phyloP scores from a whole-genome alignment of 2,888 invertebrate species.

The Rhamphomyia laevipes region DNA sequence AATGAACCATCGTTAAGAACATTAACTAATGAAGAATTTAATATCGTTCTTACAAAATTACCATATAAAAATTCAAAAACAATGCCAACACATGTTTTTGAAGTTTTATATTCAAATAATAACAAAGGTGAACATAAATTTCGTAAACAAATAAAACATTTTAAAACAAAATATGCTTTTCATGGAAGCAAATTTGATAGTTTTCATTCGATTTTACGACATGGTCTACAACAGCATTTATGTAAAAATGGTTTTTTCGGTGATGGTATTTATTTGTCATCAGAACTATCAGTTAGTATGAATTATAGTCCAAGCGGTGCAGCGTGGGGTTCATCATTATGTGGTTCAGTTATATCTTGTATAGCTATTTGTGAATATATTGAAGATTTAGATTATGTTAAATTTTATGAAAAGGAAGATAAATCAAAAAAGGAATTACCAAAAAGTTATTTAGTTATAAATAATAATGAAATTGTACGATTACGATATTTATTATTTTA shows the following conservation, averaged over 20 bases:
- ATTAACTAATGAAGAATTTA: constrained; percentile 43
- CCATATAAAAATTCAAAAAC: constrained; percentile 38
- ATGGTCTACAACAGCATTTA: constrained; percentile 63
- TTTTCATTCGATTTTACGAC: constrained; percentile 67
- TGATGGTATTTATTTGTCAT: constrained; percentile 63
- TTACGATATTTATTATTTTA: constrained; percentile 67
- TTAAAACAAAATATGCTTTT: constrained; percentile 54
- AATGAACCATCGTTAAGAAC: constrained; percentile 49
- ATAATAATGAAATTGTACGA: constrained; percentile 62
- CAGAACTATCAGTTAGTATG: constrained; percentile 59
- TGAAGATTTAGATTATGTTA: constrained; percentile 52
- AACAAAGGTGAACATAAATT: constrained; percentile 43
- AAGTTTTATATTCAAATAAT: constrained; percentile 45
- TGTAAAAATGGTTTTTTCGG: constrained; percentile 47
- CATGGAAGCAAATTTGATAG: constrained; percentile 73
- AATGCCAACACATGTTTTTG: constrained; percentile 56
- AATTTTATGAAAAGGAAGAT: constrained; percentile 38
- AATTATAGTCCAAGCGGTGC: constrained; percentile 60
- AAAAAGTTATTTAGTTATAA: constrained; percentile 60
- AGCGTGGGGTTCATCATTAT: constrained; percentile 62
- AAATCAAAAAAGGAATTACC: constrained; percentile 38
- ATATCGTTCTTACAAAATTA: constrained; percentile 42
- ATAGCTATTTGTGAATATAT: constrained; percentile 72
- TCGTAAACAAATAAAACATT: constrained; percentile 41
- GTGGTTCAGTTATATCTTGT: constrained; percentile 65